A percentile compares a stretch with the other conserved stretches of the same genome.
phyloP scores from a whole-genome alignment of 2,113 vertebrate species.

The Osmerus mordax region DNA sequence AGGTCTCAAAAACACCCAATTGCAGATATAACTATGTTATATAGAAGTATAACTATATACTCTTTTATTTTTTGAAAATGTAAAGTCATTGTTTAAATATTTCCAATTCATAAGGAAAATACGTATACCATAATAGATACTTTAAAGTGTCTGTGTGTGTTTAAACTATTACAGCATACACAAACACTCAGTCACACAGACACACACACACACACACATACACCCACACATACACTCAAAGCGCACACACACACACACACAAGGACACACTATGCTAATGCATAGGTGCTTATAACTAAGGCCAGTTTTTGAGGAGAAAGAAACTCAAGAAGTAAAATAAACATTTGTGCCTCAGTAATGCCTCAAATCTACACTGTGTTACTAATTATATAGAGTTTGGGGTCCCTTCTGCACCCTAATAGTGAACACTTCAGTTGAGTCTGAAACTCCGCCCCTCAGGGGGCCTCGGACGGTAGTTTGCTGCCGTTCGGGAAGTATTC shows the following conservation, averaged over 20 bases:
- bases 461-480: too few relatives aligned
- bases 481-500: too few relatives aligned
- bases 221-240: conserved; percentile 9
- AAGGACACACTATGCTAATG: conserved; percentile 19
- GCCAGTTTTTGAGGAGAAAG: conserved; percentile 63
- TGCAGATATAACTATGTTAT: not conserved
- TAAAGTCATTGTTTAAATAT: too few relatives aligned
- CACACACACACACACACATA: not conserved
- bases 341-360: conserved; percentile 23
- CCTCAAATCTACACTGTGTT: conserved; percentile 18
- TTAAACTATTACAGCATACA: not conserved
- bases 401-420: not conserved
- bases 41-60: too few relatives aligned
- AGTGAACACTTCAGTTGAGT: not conserved
- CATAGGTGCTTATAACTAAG: conserved; percentile 60
- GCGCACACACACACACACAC: conserved; percentile 20
- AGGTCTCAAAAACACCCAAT: conserved; percentile 18
- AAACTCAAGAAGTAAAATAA: conserved; percentile 49
- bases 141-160: conserved; percentile 15
- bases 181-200: not conserved
- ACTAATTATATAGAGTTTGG: not conserved
- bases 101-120: conserved; percentile 12
- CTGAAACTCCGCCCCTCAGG: not conserved
- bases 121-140: conserved; percentile 15
- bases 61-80: too few relatives aligned